Base-by-base conservation (phyloP, 1,140 invertebrate genomes). In the Zaprionus kolodkinae region DNA sequence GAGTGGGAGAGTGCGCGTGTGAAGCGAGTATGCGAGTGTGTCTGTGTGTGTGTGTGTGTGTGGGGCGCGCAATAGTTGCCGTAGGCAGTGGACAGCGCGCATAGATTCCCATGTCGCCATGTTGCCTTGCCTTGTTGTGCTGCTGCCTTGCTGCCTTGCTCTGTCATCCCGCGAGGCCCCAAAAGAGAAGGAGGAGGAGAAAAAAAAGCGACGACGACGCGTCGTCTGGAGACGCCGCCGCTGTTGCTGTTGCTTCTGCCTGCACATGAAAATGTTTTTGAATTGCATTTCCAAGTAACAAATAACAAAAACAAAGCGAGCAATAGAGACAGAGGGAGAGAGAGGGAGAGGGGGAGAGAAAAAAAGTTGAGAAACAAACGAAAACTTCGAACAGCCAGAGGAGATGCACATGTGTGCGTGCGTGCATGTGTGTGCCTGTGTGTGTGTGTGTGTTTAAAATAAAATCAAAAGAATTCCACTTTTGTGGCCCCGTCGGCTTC, bases 401-500 rank as follows among this genome's bases (percentile, higher is more conserved):
- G 63, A 75, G 48, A n/a, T 21, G 45, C 30, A 62, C 25, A 13
- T 2, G 36, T 64, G 30, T 57, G 36, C 15, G 30, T 52, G 43
- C 55, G 27, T 55, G 36, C 55, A 50, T 36, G 65, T 38, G 59
- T 52, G 59, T 68, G 54, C 54, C 27, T 55, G 35, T 45, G 55
- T 64, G 43, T 72, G 62, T 72, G 43, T 54, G 40, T 56, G 62
- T 66, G 63, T 76, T 76, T 76, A 68, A 79, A 79, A 76, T 79
- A 84, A 87, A 87, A 88, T 87, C 85, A 87, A 87, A 87, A 88
- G 84, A 87, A 87, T 87, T 87, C 84, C 85, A 88, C 80, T 88
- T 88, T 89, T 79, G 81, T 88, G 78, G 76, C 74, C 79, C 84
- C 85, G 80, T 87, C 84, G 84, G 84, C 84, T 87, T 84, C 85